Conservation (phyloP, 2,888 invertebrate species). For the Tipula confusa region DNA sequence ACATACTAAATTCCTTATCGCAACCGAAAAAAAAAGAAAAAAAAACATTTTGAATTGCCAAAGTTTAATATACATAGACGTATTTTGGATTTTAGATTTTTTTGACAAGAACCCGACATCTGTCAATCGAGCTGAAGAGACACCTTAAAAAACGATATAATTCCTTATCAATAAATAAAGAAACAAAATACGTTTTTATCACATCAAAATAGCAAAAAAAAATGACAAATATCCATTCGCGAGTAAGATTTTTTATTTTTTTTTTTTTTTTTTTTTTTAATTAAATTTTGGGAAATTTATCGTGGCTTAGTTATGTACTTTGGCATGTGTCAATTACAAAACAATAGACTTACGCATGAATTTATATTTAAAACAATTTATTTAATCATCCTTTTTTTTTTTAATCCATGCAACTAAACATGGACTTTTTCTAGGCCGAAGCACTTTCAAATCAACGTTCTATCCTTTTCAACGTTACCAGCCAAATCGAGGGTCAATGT, state of each 20-base stretch:
- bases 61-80: not conserved
- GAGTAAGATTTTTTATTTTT: not conserved
- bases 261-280: not conserved
- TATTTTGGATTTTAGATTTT: not conserved
- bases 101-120: slow-evolving; percentile 15
- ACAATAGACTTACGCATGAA: too few species aligned
- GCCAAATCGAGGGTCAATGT: too few species aligned
- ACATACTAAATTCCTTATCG: not conserved
- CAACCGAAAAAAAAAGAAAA: not conserved
- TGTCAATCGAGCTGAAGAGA: not conserved
- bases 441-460: too few species aligned
- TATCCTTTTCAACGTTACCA: too few species aligned
- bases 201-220: not conserved
- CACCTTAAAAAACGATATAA: slow-evolving; percentile 6
- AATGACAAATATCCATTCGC: not conserved
- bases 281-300: not conserved
- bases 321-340: not conserved
- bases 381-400: too few species aligned
- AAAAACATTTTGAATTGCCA: not conserved
- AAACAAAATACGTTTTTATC: not conserved
- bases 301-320: not conserved
- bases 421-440: too few species aligned
- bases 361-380: too few species aligned
- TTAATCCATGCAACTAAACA: too few species aligned
- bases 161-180: slow-evolving; percentile 9